A percentile compares a stretch with the other conserved stretches of the same genome.
phyloP scores from a whole-genome alignment of 1,140 invertebrate species.

The Olivierus martensii region DNA sequence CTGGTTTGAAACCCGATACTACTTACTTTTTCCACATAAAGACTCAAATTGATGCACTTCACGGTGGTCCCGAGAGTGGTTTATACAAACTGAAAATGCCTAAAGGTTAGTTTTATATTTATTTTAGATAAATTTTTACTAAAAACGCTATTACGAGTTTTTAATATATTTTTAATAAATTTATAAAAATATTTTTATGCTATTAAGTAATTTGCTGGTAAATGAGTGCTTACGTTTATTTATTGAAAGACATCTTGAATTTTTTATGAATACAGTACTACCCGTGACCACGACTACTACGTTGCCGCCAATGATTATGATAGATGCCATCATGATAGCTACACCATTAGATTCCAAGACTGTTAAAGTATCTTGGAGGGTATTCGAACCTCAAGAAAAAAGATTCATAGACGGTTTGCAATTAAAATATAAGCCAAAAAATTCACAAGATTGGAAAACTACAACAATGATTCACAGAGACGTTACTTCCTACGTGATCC shows the following conservation, averaged over 20 bases:
- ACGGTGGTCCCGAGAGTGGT: constrained; percentile 19
- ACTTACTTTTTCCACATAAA: constrained; percentile 42
- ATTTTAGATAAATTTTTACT: background rate
- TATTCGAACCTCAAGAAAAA: constrained; percentile 60
- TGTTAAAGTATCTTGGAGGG: constrained; percentile 62
- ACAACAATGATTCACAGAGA: constrained; percentile 60
- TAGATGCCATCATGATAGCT: constrained; percentile 54
- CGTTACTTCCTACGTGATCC: constrained; percentile 52
- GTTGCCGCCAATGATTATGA: constrained; percentile 45
- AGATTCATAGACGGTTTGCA: constrained; percentile 58
- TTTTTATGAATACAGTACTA: constrained; percentile 7
- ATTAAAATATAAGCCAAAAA: constrained; percentile 46
- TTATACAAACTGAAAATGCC: constrained; percentile 17
- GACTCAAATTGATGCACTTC: constrained; percentile 20
- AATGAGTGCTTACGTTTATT: no score
- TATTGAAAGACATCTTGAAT: background rate
- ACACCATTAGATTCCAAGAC: constrained; percentile 59
- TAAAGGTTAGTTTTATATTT: constrained; percentile 6
- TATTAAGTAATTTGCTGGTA: no score
- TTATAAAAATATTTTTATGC: no score
- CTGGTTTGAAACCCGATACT: constrained; percentile 57
- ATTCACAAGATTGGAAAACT: constrained; percentile 28
- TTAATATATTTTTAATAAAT: no score
- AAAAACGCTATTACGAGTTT: no score
- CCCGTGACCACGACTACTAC: constrained; percentile 35